Evolutionary conservation across 1,140 invertebrate genomes (phyloP).

Genomic region (Papilio polyxenes): DNA sequence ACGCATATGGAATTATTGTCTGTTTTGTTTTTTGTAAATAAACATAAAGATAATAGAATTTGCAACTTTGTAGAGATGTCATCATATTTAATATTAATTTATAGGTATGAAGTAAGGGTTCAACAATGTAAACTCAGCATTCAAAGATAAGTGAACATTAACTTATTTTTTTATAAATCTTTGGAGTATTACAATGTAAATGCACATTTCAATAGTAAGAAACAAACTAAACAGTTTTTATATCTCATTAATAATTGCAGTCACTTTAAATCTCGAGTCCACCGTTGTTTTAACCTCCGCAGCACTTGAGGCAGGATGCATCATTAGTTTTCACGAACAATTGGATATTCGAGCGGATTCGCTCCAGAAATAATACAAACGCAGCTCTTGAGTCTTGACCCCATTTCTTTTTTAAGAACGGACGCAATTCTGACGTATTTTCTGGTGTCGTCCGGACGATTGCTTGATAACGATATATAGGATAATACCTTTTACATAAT

Average conservation of each 20-base stretch:
- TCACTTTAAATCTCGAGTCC: background rate
- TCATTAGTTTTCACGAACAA: constrained; percentile 21
- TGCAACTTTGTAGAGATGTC: background rate
- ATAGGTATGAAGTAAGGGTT: background rate
- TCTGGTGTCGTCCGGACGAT: constrained; percentile 38
- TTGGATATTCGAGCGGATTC: constrained; percentile 40
- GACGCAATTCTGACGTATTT: constrained; percentile 44
- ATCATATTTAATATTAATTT: background rate
- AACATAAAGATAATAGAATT: constrained; percentile 1
- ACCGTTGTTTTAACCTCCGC: background rate
- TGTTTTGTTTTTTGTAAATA: background rate
- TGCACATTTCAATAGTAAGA: background rate
- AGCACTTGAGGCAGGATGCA: constrained; percentile 5
- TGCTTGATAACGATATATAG: constrained; percentile 12
- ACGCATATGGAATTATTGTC: background rate
- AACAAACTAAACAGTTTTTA: background rate
- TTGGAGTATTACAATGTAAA: background rate
- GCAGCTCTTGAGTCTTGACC: constrained; percentile 64
- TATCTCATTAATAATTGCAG: background rate
- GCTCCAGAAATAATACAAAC: constrained; percentile 58
- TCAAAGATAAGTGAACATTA: background rate
- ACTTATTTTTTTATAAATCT: background rate
- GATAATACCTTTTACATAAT: background rate
- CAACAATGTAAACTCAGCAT: background rate
- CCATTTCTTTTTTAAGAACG: constrained; percentile 61